Conservation (phyloP, 2,113 vertebrate genomes). For the Corynorhinus townsendii region DNA sequence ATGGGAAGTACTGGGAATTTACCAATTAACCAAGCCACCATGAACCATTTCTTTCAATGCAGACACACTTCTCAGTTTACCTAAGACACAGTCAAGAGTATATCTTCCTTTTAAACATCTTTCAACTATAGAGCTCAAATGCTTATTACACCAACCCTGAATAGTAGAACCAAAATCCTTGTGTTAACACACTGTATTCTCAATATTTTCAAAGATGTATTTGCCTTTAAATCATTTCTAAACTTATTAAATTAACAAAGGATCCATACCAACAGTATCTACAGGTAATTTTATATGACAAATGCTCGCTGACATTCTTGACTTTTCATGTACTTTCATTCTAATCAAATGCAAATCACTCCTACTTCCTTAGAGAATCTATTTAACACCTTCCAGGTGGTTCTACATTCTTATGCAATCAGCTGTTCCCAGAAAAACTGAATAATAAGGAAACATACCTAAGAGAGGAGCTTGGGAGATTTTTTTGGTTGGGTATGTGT, state of each 20-base stretch:
- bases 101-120: constrained; percentile 61
- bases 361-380: constrained; percentile 69
- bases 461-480: constrained; percentile 78
- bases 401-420: constrained; percentile 74
- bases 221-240: constrained; percentile 61
- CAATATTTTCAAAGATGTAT: constrained; percentile 61
- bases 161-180: constrained; percentile 66
- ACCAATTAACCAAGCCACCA: constrained; percentile 49
- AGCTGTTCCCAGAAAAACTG: constrained; percentile 77
- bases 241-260: constrained; percentile 61
- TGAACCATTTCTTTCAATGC: constrained; percentile 40
- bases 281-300: constrained; percentile 69
- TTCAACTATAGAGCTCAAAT: constrained; percentile 67
- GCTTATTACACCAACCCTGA: constrained; percentile 54
- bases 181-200: constrained; percentile 66
- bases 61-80: constrained; percentile 66
- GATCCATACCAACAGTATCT: constrained; percentile 58
- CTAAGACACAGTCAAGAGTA: constrained; percentile 51
- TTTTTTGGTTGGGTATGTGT: constrained; percentile 78
- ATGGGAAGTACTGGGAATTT: constrained; percentile 57
- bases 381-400: constrained; percentile 67
- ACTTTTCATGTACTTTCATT: constrained; percentile 66
- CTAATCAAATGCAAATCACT: constrained; percentile 62
- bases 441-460: constrained; percentile 78
- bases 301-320: constrained; percentile 60